A percentile compares a stretch with the other conserved stretches of the same genome.
phyloP scores from a whole-genome alignment of 2,113 vertebrate genomes.

The Festucalex cinctus region DNA sequence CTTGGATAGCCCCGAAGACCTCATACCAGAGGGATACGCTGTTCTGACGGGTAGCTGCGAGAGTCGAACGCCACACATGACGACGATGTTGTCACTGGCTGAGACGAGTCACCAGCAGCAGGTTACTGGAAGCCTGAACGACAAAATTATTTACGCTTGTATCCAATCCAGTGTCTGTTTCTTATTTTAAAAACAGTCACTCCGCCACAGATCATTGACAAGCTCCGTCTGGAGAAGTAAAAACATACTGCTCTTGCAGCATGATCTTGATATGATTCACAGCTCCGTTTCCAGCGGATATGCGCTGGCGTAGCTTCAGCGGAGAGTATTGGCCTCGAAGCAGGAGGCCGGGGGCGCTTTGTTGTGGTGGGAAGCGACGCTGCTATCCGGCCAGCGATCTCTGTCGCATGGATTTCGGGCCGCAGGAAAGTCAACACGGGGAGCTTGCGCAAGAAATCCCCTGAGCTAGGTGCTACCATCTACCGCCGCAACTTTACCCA shows the following conservation, averaged over 20 bases:
- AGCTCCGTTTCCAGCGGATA: slow-evolving; percentile 50
- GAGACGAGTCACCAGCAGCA: slow-evolving; percentile 20
- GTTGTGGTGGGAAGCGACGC: slow-evolving; percentile 52
- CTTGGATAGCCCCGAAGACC: slow-evolving; percentile 44
- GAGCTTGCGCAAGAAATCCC: slow-evolving; percentile 53
- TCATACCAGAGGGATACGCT: slow-evolving; percentile 65
- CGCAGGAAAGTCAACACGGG: slow-evolving; percentile 54
- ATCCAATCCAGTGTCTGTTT: background rate
- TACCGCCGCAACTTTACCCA: slow-evolving; percentile 23
- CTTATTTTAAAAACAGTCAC: slow-evolving; percentile 3
- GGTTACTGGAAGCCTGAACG: slow-evolving; percentile 13
- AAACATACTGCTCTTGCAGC: slow-evolving; percentile 32
- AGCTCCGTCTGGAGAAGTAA: slow-evolving; percentile 19
- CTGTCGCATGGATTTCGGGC: slow-evolving; percentile 37
- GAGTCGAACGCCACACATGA: slow-evolving; percentile 52
- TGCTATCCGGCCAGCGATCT: slow-evolving; percentile 60
- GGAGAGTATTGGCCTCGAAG: slow-evolving; percentile 30
- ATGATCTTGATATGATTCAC: slow-evolving; percentile 61
- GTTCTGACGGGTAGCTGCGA: slow-evolving; percentile 42
- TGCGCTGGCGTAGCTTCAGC: slow-evolving; percentile 28
- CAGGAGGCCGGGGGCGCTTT: slow-evolving; percentile 42
- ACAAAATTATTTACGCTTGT: background rate
- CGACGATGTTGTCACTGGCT: slow-evolving; percentile 33
- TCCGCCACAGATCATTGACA: background rate
- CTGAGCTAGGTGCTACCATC: slow-evolving; percentile 38